Percentiles rank a stretch among this genome's conserved stretches.
Conservation (phyloP, 2,888 invertebrate genomes). For the Spisula solida region DNA sequence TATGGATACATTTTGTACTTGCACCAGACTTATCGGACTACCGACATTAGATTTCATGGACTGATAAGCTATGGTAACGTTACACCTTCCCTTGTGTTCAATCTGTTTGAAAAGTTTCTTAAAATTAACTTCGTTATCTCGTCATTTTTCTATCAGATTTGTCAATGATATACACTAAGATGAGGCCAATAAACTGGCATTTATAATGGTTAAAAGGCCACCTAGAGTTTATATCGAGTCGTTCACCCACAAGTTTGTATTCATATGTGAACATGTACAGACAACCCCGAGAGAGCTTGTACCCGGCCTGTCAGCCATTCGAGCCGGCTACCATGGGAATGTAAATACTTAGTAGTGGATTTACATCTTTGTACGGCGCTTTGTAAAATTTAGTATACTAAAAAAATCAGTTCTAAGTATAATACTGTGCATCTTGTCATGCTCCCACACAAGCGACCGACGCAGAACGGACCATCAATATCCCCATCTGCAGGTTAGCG, state of each 20-base stretch:
- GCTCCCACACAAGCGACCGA: no score
- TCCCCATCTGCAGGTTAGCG: no score
- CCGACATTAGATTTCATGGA: neutral
- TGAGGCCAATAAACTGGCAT: neutral
- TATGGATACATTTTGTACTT: neutral
- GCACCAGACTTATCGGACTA: neutral
- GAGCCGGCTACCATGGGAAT: no score
- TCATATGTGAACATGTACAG: neutral
- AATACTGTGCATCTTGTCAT: no score
- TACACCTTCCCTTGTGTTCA: neutral
- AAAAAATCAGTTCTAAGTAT: no score
- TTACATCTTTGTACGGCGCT: no score
- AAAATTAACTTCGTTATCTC: neutral
- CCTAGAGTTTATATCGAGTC: neutral
- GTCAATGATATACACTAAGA: neutral
- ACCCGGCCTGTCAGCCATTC: no score
- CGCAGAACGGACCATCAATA: no score
- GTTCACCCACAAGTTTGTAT: neutral
- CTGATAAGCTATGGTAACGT: neutral
- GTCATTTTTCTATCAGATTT: neutral
- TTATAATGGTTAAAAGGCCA: neutral
- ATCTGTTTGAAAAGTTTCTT: neutral
- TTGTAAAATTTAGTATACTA: no score
- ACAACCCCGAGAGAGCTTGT: no score
- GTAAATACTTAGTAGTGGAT: no score